phyloP scores from a whole-genome alignment of 1,140 invertebrate species.

The Psix sp. region DNA sequence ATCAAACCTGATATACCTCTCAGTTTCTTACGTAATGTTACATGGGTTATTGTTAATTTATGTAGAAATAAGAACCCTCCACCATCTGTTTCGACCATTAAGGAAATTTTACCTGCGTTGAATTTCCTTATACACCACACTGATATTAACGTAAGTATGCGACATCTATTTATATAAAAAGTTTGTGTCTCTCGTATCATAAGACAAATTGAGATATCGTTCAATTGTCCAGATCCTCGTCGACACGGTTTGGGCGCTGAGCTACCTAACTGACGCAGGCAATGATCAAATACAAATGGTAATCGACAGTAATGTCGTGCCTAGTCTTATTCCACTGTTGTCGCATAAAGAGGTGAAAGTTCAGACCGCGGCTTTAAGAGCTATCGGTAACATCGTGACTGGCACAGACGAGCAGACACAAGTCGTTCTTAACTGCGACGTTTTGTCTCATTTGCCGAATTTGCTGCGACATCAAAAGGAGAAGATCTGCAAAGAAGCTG shows the following conservation, averaged over 20 bases:
- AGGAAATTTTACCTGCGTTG: conserved; percentile 95
- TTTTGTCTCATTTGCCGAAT: conserved; percentile 92
- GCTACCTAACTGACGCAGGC: conserved; percentile 98
- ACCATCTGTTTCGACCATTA: conserved; percentile 89
- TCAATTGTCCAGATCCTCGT: conserved; percentile 90
- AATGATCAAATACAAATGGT: conserved; percentile 99
- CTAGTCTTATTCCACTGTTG: conserved; percentile 94
- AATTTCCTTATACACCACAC: conserved; percentile 95
- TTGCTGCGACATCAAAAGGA: conserved; percentile 93
- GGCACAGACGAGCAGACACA: conserved; percentile 99
- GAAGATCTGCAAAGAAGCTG: conserved; percentile 94
- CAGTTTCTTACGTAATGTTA: conserved; percentile 95
- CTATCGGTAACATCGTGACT: conserved; percentile 99
- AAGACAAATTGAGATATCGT: neutral
- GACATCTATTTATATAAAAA: neutral
- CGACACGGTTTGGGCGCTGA: conserved; percentile 99
- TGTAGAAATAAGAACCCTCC: conserved; percentile 98
- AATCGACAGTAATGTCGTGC: conserved; percentile 96
- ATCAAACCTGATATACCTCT: conserved; percentile 96
- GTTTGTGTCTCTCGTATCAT: no score
- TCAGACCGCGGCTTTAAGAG: conserved; percentile 96
- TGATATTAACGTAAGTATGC: conserved; percentile 92
- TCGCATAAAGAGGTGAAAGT: conserved; percentile 98
- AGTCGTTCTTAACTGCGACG: conserved; percentile 81
- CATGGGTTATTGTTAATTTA: conserved; percentile 98